Conservation (phyloP, 2,797 vertebrate species). For the Bovichtus variegatus region DNA sequence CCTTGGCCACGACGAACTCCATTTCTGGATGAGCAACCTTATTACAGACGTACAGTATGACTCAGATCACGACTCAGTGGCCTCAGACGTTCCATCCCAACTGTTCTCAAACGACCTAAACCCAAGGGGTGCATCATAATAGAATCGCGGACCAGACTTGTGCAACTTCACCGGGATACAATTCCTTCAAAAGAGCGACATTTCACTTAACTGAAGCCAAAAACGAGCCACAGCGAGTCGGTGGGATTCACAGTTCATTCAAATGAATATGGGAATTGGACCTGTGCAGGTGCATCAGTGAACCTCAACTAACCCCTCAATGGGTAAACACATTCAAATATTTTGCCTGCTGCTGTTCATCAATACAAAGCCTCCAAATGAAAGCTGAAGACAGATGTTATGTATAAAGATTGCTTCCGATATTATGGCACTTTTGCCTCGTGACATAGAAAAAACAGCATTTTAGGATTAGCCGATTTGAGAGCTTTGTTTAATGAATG, state of each 20-base stretch:
- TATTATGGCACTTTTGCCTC: constrained; percentile 10
- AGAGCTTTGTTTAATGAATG: constrained; percentile 50
- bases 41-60: constrained; percentile 37
- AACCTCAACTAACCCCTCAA: background rate
- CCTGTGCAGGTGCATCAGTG: background rate
- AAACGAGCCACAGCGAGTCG: background rate
- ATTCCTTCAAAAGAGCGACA: background rate
- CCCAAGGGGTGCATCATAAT: constrained; percentile 12
- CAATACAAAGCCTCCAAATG: constrained; percentile 8
- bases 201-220: constrained; percentile 15
- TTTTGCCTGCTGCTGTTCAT: constrained; percentile 7
- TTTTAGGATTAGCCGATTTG: constrained; percentile 41
- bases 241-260: constrained; percentile 1
- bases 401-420: constrained; percentile 12
- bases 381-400: constrained; percentile 45
- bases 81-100: constrained; percentile 1
- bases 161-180: constrained; percentile 4
- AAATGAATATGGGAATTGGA: constrained; percentile 28
- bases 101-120: constrained; percentile 2
- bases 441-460: constrained; percentile 28
- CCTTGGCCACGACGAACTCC: constrained; percentile 7
- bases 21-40: constrained; percentile 48
- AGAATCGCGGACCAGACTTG: constrained; percentile 12
- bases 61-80: constrained; percentile 33
- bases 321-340: constrained; percentile 25